A percentile compares a stretch with the other conserved stretches of the same genome.
These are phyloP conservation scores for Ennomos fuscantarius DNA, from an alignment of 2,888 invertebrate species.

Conservation along the genomic window DNA sequence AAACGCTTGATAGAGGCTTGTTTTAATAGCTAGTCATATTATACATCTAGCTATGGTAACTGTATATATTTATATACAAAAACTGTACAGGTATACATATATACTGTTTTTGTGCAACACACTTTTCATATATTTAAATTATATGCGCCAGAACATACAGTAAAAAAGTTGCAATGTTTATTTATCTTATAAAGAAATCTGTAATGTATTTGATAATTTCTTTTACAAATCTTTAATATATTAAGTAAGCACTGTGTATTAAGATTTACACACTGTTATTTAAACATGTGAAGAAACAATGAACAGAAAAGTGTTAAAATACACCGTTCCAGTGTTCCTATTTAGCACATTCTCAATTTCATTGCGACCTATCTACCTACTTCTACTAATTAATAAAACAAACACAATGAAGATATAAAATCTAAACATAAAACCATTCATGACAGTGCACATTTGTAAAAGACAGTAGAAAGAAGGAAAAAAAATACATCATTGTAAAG, in stretches of 20 bases:
- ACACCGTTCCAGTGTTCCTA: slow-evolving; percentile 24
- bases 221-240: slow-evolving; percentile 27
- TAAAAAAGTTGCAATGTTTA: not conserved
- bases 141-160: not conserved
- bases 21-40: slow-evolving; percentile 62
- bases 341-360: slow-evolving; percentile 41
- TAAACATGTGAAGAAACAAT: slow-evolving; percentile 28
- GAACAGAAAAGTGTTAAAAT: slow-evolving; percentile 31
- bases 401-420: slow-evolving; percentile 10
- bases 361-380: slow-evolving; percentile 28
- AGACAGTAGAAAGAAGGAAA: too few species aligned
- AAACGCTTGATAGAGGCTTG: slow-evolving; percentile 72
- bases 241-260: slow-evolving; percentile 18
- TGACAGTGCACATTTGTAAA: too few species aligned
- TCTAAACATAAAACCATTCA: slow-evolving; percentile 8
- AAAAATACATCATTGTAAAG: too few species aligned
- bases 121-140: slow-evolving; percentile 1
- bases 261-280: slow-evolving; percentile 15
- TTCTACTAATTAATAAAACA: slow-evolving; percentile 20
- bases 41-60: slow-evolving; percentile 67
- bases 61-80: too few species aligned
- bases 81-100: too few species aligned
- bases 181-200: slow-evolving; percentile 22
- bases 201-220: not conserved
- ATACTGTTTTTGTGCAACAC: slow-evolving; percentile 48